Conservation (phyloP, 2,888 invertebrate species). For the Scrobipalpa atriplicella region DNA sequence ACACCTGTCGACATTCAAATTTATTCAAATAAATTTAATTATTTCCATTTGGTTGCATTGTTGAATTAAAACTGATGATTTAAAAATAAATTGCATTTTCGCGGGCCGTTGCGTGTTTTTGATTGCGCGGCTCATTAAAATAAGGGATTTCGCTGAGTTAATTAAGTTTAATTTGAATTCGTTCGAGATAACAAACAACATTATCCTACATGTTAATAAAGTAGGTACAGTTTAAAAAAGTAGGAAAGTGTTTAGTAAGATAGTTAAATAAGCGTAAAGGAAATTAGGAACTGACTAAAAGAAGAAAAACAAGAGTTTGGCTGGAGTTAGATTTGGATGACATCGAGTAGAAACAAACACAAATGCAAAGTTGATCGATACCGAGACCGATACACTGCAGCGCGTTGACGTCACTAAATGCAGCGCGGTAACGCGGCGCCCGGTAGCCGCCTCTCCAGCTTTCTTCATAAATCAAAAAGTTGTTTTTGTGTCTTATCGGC, state of each 20-base stretch:
- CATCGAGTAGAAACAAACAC: too few species aligned
- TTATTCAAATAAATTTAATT: conserved; percentile 36
- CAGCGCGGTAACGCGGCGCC: conserved; percentile 61
- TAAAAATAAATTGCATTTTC: conserved; percentile 25
- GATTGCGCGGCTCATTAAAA: conserved; percentile 19
- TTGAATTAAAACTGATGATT: conserved; percentile 18
- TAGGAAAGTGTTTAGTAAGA: too few species aligned
- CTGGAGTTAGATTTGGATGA: too few species aligned
- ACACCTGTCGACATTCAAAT: conserved; percentile 52
- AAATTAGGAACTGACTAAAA: too few species aligned
- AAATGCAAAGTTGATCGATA: conserved; percentile 23
- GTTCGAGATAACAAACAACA: neutral
- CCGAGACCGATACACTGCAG: conserved; percentile 16
- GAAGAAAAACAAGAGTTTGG: too few species aligned
- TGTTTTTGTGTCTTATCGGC: conserved; percentile 79
- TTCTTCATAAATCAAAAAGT: conserved; percentile 81
- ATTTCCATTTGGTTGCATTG: conserved; percentile 29
- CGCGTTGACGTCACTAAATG: conserved; percentile 54
- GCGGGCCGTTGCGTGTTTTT: conserved; percentile 23
- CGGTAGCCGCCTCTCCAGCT: conserved; percentile 74
- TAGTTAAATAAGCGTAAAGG: too few species aligned
- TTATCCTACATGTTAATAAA: neutral
- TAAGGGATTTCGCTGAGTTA: conserved; percentile 10
- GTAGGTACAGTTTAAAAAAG: neutral
- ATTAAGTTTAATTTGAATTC: conserved; percentile 7